Evolutionary conservation across 2,888 invertebrate species (phyloP).

Genomic region (Drosophila paramelanica): DNA sequence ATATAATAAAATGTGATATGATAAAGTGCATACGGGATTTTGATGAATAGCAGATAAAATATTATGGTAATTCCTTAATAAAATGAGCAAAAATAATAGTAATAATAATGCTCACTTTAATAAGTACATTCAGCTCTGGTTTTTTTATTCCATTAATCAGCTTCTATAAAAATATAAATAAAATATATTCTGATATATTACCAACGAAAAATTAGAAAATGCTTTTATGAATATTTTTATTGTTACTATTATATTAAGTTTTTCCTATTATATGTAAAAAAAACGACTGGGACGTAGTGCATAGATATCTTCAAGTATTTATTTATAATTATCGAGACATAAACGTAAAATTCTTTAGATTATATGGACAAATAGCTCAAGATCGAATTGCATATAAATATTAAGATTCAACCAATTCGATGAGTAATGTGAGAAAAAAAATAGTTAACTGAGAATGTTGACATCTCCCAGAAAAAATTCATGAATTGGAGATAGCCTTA

Average conservation of each 20-base stretch:
- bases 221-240: no score
- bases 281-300: no score
- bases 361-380: background rate
- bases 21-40: background rate
- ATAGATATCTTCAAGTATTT: background rate
- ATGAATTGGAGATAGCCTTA: background rate
- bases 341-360: background rate
- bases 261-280: no score
- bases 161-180: no score
- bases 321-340: background rate
- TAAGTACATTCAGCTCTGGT: background rate
- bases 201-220: no score
- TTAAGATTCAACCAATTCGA: background rate
- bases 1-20: background rate
- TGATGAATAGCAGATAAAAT: conserved; percentile 16
- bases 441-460: background rate
- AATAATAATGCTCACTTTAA: background rate
- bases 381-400: background rate
- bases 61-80: conserved; percentile 3
- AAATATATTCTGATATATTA: no score
- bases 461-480: conserved; percentile 15
- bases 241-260: no score
- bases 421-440: background rate
- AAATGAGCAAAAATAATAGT: background rate
- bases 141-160: background rate